Evolutionary conservation across 64 coral and sea anemone genomes (phyloP).

Genomic region (Montipora foliosa): DNA sequence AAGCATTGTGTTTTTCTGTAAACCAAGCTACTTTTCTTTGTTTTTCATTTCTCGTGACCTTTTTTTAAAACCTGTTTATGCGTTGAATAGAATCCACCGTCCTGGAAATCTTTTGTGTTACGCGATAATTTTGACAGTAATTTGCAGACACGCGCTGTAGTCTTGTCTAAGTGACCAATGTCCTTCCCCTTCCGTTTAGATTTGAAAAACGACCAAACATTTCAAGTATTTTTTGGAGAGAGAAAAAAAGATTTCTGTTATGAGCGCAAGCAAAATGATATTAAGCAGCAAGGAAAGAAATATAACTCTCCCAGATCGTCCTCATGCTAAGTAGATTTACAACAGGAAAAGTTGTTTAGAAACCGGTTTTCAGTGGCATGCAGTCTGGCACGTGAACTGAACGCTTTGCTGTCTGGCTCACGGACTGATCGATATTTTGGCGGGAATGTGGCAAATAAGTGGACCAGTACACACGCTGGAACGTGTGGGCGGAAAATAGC

Average conservation of each 20-base stretch:
- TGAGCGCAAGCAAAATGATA: neutral
- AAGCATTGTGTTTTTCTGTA: neutral
- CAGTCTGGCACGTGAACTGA: neutral
- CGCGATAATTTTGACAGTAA: conserved; percentile 23
- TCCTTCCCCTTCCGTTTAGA: neutral
- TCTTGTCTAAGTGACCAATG: neutral
- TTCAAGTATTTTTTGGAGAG: neutral
- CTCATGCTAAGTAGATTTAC: neutral
- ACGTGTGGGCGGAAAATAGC: neutral
- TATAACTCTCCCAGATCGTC: neutral
- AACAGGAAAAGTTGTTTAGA: neutral
- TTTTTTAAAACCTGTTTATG: neutral
- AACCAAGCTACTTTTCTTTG: neutral
- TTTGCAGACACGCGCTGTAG: conserved; percentile 14
- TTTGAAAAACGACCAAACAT: neutral
- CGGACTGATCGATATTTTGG: neutral
- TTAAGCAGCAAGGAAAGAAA: neutral
- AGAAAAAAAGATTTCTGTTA: neutral
- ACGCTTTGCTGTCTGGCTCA: neutral
- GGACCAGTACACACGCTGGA: neutral
- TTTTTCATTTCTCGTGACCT: neutral
- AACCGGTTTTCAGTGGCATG: neutral
- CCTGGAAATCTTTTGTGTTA: neutral
- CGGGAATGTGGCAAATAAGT: neutral
- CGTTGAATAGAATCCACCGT: neutral